Evolutionary conservation across 2,797 vertebrate genomes (phyloP), one percentile per base, ranked within the genome.

Genomic region (Rhinella marina): DNA sequence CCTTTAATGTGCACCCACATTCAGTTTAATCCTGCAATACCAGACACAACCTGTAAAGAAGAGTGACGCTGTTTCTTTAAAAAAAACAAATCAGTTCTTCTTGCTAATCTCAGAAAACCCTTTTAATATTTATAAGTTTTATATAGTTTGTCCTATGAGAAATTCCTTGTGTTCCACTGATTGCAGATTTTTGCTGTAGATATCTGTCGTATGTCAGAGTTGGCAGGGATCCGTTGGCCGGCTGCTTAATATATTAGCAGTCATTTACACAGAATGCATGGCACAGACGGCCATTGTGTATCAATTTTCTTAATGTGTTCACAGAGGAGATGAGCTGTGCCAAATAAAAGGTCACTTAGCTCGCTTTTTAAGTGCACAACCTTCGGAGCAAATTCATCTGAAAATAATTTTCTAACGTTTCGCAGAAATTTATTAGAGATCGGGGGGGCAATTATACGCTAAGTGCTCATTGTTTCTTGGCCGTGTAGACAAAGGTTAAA

Each of bases 191-290:
- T n/a, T 72, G 84, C 61, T 64, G 48, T 61, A 54, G 41, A 25
- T 79, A 86, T 83, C 50, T 54, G 10, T 25, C 59, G 23, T 52
- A 77, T 82, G 50, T 29, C 64, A 76, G 48, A 86, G n/a, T 86
- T 83, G 88, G 84, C 84, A 70, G 1, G 70, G 77, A 61, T 7
- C 17, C 2, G 27, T 79, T 80, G 85, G 73, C 81, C 32, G 25
- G 32, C 64, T 61, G 61, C 80, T 32, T 78, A 79, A 78, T 83
- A 73, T 80, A 89, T 89, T 84, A 86, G 61, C 64, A 13, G 81
- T 72, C 73, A 87, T 89, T 89, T 84, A 29, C 64, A 83, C 81
- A 64, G 86, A 89, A 86, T 86, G 66, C 85, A 80, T 86, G 88
- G 75, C 79, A 80, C 88, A 50, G 79, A 27, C 75, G 68, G 56